Conservation (phyloP, 1,140 invertebrate species). For the Aphelinus atriplicis region DNA sequence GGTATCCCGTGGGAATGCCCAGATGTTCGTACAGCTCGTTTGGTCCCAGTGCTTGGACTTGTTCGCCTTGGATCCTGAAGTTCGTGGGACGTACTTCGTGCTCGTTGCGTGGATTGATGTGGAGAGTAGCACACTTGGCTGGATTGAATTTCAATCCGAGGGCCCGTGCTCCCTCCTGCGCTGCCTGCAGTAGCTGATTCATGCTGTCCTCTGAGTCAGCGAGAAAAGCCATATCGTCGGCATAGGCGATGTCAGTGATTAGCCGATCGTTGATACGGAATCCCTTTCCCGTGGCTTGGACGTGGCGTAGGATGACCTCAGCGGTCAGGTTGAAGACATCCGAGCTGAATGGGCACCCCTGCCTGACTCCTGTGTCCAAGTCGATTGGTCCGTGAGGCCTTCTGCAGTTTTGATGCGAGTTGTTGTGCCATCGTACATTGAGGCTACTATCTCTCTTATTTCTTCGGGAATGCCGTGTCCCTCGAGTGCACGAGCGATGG, state of each 20-base stretch:
- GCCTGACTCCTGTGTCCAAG: slow-evolving; percentile 39
- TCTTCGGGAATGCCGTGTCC: slow-evolving; percentile 31
- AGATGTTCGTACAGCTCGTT: too few species aligned
- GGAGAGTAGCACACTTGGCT: too few species aligned
- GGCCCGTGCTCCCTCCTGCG: too few species aligned
- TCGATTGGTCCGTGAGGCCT: slow-evolving; percentile 23
- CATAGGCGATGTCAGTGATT: too few species aligned
- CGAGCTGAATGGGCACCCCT: slow-evolving; percentile 36
- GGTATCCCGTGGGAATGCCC: background rate
- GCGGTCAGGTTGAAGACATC: slow-evolving; percentile 34
- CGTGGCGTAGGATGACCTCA: background rate
- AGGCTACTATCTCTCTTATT: slow-evolving; percentile 34
- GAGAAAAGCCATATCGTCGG: too few species aligned
- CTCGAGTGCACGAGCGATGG: slow-evolving; percentile 39
- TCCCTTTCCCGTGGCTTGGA: slow-evolving; percentile 1
- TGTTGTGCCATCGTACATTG: slow-evolving; percentile 10
- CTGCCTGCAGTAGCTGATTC: too few species aligned
- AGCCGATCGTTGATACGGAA: slow-evolving; percentile 32
- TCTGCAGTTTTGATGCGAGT: slow-evolving; percentile 8
- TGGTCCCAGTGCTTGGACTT: too few species aligned
- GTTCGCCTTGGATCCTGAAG: too few species aligned
- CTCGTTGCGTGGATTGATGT: too few species aligned
- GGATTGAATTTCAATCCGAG: too few species aligned
- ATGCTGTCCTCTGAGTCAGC: too few species aligned
- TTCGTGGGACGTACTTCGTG: too few species aligned